A percentile compares a stretch with the other conserved stretches of the same genome.
These are phyloP conservation scores for Cheilinus undulatus DNA, from an alignment of 2,113 vertebrate species.

Conservation along the genomic window DNA sequence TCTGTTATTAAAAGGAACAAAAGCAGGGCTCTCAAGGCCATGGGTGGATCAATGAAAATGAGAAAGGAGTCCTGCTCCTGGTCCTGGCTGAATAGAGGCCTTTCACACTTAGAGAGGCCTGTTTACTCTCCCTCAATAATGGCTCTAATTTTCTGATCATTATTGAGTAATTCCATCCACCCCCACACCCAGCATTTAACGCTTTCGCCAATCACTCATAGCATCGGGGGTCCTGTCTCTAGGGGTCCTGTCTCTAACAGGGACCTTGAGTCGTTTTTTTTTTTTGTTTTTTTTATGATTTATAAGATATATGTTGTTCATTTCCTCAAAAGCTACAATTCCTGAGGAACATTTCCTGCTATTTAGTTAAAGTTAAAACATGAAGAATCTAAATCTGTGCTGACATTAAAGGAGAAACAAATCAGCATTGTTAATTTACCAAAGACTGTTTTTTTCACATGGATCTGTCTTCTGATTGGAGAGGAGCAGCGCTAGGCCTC, in stretches of 20 bases:
- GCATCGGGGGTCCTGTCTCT: conserved; percentile 16
- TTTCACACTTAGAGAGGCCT: conserved; percentile 84
- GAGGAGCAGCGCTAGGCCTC: conserved; percentile 64
- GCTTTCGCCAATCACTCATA: conserved; percentile 63
- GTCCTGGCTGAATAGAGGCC: conserved; percentile 80
- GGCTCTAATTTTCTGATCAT: conserved; percentile 87
- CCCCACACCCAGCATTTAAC: conserved; percentile 65
- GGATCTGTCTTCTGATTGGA: conserved; percentile 62
- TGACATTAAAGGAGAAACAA: neutral
- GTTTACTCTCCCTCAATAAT: conserved; percentile 87
- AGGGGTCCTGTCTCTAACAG: conserved; percentile 1
- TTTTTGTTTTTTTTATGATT: conserved; percentile 26
- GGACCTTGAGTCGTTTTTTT: conserved; percentile 29
- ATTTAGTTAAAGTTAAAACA: neutral
- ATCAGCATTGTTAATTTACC: conserved; percentile 22
- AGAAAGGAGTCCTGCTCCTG: conserved; percentile 82
- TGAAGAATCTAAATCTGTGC: neutral
- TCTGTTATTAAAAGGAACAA: conserved; percentile 82
- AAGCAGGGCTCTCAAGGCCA: conserved; percentile 79
- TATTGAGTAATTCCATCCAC: conserved; percentile 83
- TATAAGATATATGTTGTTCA: conserved; percentile 20
- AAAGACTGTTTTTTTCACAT: conserved; percentile 3
- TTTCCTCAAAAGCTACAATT: conserved; percentile 31
- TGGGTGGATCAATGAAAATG: conserved; percentile 81
- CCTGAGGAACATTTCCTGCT: conserved; percentile 13